These are phyloP conservation scores for Trilocha varians DNA, from an alignment of 2,888 invertebrate genomes.

Conservation along the genomic window DNA sequence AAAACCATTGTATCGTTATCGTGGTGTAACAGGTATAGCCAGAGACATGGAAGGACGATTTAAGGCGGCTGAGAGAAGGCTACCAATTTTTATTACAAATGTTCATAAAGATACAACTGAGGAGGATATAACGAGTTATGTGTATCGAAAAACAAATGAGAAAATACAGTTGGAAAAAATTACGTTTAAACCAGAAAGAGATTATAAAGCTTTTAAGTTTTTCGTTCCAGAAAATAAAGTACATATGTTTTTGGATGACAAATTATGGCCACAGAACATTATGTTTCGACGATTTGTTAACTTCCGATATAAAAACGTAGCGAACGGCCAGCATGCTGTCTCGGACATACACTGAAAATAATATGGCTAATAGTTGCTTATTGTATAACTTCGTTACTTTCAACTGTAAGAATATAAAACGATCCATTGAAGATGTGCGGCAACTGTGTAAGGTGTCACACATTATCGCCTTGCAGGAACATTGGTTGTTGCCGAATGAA, in stretches of 20 bases:
- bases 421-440: conserved; percentile 14
- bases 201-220: neutral
- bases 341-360: neutral
- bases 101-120: no score
- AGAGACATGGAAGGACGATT: no score
- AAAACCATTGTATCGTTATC: no score
- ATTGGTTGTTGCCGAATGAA: conserved; percentile 18
- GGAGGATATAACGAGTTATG: no score
- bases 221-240: neutral
- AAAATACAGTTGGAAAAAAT: neutral
- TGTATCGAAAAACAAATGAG: neutral
- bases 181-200: neutral
- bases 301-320: neutral
- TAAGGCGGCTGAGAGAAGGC: no score
- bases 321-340: neutral
- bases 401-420: conserved; percentile 17
- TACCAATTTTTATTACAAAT: no score
- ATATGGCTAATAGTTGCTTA: neutral
- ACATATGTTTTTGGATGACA: neutral
- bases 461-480: conserved; percentile 14
- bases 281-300: neutral
- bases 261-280: conserved; percentile 1
- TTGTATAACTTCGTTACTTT: conserved; percentile 8
- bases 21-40: no score
- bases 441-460: conserved; percentile 11